Base-by-base conservation (phyloP, 2,888 invertebrate species). In the Heliconius hortense region DNA sequence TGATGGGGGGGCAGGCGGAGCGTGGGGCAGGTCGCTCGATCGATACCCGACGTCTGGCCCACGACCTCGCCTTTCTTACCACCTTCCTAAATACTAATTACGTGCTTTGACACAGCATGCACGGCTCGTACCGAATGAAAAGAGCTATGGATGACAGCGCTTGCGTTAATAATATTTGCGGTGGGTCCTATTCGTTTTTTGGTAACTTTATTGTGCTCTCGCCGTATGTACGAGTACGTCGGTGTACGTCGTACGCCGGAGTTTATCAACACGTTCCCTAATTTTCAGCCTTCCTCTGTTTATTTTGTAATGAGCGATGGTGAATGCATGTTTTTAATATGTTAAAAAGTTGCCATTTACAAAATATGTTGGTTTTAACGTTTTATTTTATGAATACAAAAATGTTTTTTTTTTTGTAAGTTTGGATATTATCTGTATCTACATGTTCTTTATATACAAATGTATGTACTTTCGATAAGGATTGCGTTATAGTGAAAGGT, bases 11-110 rank as follows among this genome's bases (percentile, higher is more conserved):
- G 88, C 88, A 84, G 88, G 88, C 84, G 82, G 84, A 86, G 88
- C 88, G 92, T 91, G 93, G 91, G 93, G 93, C 89, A 92, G 95
- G 95, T 95, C 94, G 94, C 83, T 89, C 94, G 95, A 95, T 95
- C 95, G 95, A 95, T 95, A 95, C 94, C 93, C 94, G 94, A 94
- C 95, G 95, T 95, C 95, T 95, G 95, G 95, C 93, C 92, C 91
- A 90, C 93, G 92, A 93, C 93, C 93, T 93, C 93, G 88, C 92
- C 90, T 92, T 93, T 93, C 93, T 93, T 94, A 93, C 93, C 93
- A 93, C 93, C 93, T 94, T 93, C 93, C 94, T 94, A 94, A 94
- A 94, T 94, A 94, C 94, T 94, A 94, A 94, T 94, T 94, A 94
- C 93, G 92, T 91, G 93, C 94, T 93, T 93, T 94, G 93, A 94